Base-by-base conservation (phyloP, 2,888 invertebrate species). In the Drosophila ustulata region DNA sequence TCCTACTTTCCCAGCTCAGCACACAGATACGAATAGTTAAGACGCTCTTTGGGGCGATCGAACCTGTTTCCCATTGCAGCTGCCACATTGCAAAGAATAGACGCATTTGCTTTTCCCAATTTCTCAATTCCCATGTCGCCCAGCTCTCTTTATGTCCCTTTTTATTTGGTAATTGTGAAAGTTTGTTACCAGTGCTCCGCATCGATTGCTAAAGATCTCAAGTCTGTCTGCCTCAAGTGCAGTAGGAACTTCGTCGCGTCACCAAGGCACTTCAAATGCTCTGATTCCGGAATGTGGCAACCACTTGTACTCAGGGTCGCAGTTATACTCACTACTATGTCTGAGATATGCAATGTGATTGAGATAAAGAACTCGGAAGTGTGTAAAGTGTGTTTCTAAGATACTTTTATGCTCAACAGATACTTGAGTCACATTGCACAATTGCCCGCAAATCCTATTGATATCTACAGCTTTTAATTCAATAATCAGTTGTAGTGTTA, bases 1-100 rank as follows among this genome's bases (percentile, higher is more conserved):
- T 39, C 75, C 64, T 73, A 70, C 69, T 84, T 84, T 83, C 86
- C 86, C 85, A 85, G 66, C 75, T 23, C 30, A 30, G 7, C 30
- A 30, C 28, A 28, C 26, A 51, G 61, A 78, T 73, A 67, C 74
- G 50, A 52, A 69, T 56, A 37, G 53, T 46, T 43, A 8, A 66
- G 47, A 76, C 80, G 58, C 23, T 52, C 28, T 37, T 67, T 53
- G n/a, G 9, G 39, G 30, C 45, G 39, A 65, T 62, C 53, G 62
- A 65, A 75, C 71, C 73, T 65, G 73, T 65, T 59, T 57, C 25
- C 8, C 25, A 45, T 32, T 56, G 80, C 81, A 82, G 81, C 81
- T 82, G 84, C 66, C 23, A 37, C 8, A 9, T 30, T 8, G 39
- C 6, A 34, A 7, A 34, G 52, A 46, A 59, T 39, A 51, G 50